Percentiles rank a stretch among this genome's conserved stretches.
These are phyloP conservation scores for Tadarida brasiliensis DNA, from an alignment of 2,797 vertebrate genomes.

Conservation along the genomic window DNA sequence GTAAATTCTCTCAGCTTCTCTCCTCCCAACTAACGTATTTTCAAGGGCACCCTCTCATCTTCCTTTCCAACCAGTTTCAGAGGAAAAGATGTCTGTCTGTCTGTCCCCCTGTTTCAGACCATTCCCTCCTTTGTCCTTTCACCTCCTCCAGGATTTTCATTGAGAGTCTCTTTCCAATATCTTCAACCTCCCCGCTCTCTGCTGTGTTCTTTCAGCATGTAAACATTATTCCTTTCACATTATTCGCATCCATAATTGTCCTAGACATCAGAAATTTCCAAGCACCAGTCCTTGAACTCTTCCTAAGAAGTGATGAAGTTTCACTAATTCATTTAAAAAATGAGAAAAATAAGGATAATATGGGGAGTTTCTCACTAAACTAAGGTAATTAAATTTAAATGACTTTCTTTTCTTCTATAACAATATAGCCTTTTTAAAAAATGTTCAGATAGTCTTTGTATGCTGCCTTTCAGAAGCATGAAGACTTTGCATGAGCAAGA, in stretches of 20 bases:
- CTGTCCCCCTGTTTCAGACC: not conserved
- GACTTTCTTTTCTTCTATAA: not conserved
- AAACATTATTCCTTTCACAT: not conserved
- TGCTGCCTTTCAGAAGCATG: not conserved
- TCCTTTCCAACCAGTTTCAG: not conserved
- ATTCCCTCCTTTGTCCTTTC: not conserved
- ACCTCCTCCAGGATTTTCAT: not conserved
- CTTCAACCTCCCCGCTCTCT: not conserved
- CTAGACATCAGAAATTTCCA: not conserved
- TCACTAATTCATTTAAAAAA: not conserved
- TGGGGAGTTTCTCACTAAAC: not conserved
- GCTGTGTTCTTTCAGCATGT: not conserved
- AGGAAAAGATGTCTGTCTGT: not conserved
- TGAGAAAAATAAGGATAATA: not conserved
- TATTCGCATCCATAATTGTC: not conserved
- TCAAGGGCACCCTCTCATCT: not conserved
- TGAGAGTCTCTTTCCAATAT: not conserved
- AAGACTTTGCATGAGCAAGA: not conserved
- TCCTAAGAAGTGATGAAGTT: not conserved
- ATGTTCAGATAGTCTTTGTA: not conserved
- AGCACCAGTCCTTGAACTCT: not conserved
- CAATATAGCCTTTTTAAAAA: not conserved
- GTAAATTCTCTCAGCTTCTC: not conserved
- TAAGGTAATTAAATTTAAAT: not conserved
- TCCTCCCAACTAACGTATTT: not conserved